Conservation (phyloP, 2,113 vertebrate genomes). For the Hydropotes inermis region DNA sequence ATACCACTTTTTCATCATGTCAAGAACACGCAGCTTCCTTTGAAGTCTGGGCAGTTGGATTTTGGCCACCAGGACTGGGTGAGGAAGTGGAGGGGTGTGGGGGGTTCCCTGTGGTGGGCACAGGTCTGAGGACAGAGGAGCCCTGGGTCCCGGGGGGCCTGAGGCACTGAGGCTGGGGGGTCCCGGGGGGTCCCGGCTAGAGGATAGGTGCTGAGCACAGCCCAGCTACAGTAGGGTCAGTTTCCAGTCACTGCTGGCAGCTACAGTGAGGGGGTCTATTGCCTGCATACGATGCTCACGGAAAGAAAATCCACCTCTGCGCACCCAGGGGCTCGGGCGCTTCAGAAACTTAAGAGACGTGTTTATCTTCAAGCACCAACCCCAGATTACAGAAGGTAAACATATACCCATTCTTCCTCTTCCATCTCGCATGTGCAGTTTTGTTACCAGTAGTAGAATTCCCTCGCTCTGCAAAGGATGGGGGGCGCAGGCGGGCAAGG, state of each 20-base stretch:
- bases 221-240: conserved; percentile 79
- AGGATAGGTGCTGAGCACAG: conserved; percentile 64
- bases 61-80: conserved; percentile 64
- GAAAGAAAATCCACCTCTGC: conserved; percentile 53
- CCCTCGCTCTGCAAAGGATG: conserved; percentile 77
- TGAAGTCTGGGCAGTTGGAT: conserved; percentile 65
- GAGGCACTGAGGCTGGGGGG: conserved; percentile 69
- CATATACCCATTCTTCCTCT: conserved; percentile 25
- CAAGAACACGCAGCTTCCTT: conserved; percentile 58
- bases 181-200: conserved; percentile 64
- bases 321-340: conserved; percentile 55
- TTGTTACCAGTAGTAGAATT: conserved; percentile 83
- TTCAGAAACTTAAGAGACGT: conserved; percentile 63
- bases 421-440: conserved; percentile 55
- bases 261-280: conserved; percentile 52
- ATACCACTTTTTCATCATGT: conserved; percentile 21
- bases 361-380: conserved; percentile 78
- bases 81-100: background rate
- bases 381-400: conserved; percentile 71
- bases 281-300: conserved; percentile 56
- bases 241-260: conserved; percentile 35
- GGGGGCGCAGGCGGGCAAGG: conserved; percentile 73
- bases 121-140: conserved; percentile 5
- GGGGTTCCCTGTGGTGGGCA: background rate
- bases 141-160: conserved; percentile 49